Base-by-base conservation (phyloP, 2,888 invertebrate genomes). In the Scrobipalpa atriplicella region DNA sequence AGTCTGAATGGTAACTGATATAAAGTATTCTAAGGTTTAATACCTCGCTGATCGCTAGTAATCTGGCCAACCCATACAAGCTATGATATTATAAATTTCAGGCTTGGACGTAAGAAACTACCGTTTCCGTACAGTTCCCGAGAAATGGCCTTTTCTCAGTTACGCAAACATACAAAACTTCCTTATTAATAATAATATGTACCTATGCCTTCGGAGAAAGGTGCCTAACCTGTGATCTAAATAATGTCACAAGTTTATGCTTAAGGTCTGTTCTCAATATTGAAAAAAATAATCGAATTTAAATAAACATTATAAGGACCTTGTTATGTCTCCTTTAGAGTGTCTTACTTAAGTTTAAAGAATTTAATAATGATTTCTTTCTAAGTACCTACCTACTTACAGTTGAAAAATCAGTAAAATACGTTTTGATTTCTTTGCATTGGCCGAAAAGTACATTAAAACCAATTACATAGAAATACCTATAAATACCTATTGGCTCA, bases 61-160 rank as follows among this genome's bases (percentile, higher is more conserved):
- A 3, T 38, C 36, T 58, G 9, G 58, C 38, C 36, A 1, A 18
- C n/a, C 29, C 58, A 16, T 38, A 38, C 58, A 36, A 58, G 58
- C 58, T 58, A 58, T 58, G 58, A 38, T 58, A 29, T 58, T 58
- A 58, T 58, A 58, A 58, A 58, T 58, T 58, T 58, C 58, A 58
- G 58, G n/a, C 38, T 36, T 29, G 56, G 56, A 56, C 36, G 38
- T 29, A 18, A 29, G 29, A 16, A 58, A 58, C 29, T 36, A 58
- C 19, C 54, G 58, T 29, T 58, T 58, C 58, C 58, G 58, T 18
- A 58, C 36, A 29, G 29, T 16, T 58, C n/a, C 36, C 58, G n/a
- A 29, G 58, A 58, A 58, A 38, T 38, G 29, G 38, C n/a, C 16
- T 58, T 58, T 58, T n/a, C 56, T 16, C n/a, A 13, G 36, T 58